Evolutionary conservation across 92 coral and sea anemone species (phyloP).

Genomic region (Metridium senile): DNA sequence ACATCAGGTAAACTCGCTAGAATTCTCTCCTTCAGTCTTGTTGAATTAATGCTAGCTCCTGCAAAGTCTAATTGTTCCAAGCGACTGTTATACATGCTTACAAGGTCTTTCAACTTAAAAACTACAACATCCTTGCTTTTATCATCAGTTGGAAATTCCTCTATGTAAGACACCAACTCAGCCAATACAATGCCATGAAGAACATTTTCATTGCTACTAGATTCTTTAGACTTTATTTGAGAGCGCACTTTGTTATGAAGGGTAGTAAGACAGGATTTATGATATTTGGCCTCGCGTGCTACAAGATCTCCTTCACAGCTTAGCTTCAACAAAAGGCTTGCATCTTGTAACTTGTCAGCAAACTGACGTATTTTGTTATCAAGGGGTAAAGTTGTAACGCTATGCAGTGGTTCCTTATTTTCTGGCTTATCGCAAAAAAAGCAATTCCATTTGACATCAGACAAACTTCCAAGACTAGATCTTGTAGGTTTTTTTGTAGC

Average conservation of each 20-base stretch:
- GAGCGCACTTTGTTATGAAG: slow-evolving; percentile 43
- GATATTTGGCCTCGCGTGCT: slow-evolving; percentile 57
- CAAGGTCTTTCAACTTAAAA: slow-evolving; percentile 53
- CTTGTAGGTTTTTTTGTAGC: slow-evolving; percentile 16
- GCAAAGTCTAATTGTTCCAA: slow-evolving; percentile 44
- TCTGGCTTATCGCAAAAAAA: slow-evolving; percentile 46
- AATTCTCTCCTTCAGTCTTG: slow-evolving; percentile 39
- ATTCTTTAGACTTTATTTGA: slow-evolving; percentile 11
- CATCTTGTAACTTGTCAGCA: slow-evolving; percentile 54
- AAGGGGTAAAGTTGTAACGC: slow-evolving; percentile 42
- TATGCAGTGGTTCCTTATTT: slow-evolving; percentile 37
- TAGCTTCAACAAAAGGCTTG: slow-evolving; percentile 49
- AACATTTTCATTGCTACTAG: slow-evolving; percentile 3
- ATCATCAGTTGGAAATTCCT: slow-evolving; percentile 26
- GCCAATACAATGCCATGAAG: slow-evolving; percentile 58
- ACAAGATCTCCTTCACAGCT: slow-evolving; percentile 57
- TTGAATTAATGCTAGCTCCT: slow-evolving; percentile 20
- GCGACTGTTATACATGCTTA: slow-evolving; percentile 35
- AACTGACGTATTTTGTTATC: slow-evolving; percentile 45
- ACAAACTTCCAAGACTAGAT: background rate
- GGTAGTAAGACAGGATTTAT: slow-evolving; percentile 40
- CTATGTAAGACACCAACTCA: slow-evolving; percentile 46
- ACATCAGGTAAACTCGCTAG: slow-evolving; percentile 35
- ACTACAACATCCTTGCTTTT: slow-evolving; percentile 20
- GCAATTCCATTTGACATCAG: slow-evolving; percentile 17